These are phyloP conservation scores for Cabera pusaria DNA, from an alignment of 2,888 invertebrate genomes.

Conservation along the genomic window DNA sequence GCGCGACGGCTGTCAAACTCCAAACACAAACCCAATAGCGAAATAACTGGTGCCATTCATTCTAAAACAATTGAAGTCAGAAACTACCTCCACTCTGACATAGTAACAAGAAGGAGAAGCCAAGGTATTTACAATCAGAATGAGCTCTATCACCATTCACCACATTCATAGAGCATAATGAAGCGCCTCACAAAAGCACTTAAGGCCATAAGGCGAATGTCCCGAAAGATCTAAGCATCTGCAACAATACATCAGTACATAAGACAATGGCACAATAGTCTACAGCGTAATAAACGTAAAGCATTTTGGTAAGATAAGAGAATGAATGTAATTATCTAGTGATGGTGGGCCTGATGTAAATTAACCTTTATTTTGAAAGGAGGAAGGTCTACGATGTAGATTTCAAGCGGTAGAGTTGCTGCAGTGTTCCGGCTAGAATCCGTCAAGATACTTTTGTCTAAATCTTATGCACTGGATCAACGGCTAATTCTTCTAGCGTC, in stretches of 20 bases:
- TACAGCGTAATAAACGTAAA: conserved; percentile 22
- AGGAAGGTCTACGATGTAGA: conserved; percentile 7
- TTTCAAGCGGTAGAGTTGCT: conserved; percentile 5
- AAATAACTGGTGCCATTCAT: too few relatives aligned
- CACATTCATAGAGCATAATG: conserved; percentile 9
- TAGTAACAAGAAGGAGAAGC: too few relatives aligned
- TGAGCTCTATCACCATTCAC: too few relatives aligned
- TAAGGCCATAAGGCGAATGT: conserved; percentile 12
- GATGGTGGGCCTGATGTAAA: conserved; percentile 13
- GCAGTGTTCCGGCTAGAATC: neutral
- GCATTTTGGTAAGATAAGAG: conserved; percentile 22
- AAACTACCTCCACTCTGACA: too few relatives aligned
- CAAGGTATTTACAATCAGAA: neutral
- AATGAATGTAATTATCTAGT: conserved; percentile 20
- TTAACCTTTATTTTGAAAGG: conserved; percentile 5
- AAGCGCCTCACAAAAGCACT: conserved; percentile 14
- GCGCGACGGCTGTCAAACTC: too few relatives aligned
- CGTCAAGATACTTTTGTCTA: too few relatives aligned
- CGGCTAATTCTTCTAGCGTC: too few relatives aligned
- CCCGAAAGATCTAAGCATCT: conserved; percentile 12
- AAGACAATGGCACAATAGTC: conserved; percentile 21
- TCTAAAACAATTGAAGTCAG: too few relatives aligned
- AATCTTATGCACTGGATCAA: too few relatives aligned
- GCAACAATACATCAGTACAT: conserved; percentile 18
- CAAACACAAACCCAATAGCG: too few relatives aligned